phyloP scores from a whole-genome alignment of 1,140 invertebrate genomes.

The Zaprionus davidi region DNA sequence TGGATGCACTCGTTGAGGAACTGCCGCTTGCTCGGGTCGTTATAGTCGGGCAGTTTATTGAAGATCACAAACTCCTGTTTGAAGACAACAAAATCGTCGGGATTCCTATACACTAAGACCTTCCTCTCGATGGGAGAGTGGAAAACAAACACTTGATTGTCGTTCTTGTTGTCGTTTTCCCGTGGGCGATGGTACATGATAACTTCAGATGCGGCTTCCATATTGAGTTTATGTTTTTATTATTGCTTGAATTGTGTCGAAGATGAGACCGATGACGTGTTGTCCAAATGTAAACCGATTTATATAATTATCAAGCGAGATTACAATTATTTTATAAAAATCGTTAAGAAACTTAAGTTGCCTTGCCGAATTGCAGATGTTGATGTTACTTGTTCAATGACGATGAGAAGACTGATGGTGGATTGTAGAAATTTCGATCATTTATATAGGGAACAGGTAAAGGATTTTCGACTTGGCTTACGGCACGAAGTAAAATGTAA shows the following conservation, averaged over 20 bases:
- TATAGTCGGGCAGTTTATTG: slow-evolving; percentile 62
- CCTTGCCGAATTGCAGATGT: too few relatives aligned
- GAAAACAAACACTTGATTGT: slow-evolving; percentile 55
- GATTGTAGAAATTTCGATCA: not conserved
- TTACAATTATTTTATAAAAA: too few relatives aligned
- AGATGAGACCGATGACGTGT: not conserved
- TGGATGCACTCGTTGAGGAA: slow-evolving; percentile 72
- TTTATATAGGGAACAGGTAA: slow-evolving; percentile 9
- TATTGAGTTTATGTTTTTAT: too few relatives aligned
- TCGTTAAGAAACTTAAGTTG: too few relatives aligned
- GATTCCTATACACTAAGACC: slow-evolving; percentile 53
- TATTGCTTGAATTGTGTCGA: too few relatives aligned
- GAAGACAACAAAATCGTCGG: slow-evolving; percentile 57
- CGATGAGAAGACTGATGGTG: not conserved
- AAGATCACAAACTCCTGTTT: slow-evolving; percentile 64
- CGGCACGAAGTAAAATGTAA: too few relatives aligned
- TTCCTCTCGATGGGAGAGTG: slow-evolving; percentile 60
- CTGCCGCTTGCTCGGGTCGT: slow-evolving; percentile 54
- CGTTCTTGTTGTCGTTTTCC: not conserved
- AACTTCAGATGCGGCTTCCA: slow-evolving; percentile 51
- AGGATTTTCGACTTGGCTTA: too few relatives aligned
- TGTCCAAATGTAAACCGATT: not conserved
- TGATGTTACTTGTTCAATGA: not conserved
- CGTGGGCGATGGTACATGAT: slow-evolving; percentile 43
- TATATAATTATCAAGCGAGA: too few relatives aligned